These are phyloP conservation scores for Petroica traversi DNA, from an alignment of 2,113 vertebrate genomes.

Conservation along the genomic window DNA sequence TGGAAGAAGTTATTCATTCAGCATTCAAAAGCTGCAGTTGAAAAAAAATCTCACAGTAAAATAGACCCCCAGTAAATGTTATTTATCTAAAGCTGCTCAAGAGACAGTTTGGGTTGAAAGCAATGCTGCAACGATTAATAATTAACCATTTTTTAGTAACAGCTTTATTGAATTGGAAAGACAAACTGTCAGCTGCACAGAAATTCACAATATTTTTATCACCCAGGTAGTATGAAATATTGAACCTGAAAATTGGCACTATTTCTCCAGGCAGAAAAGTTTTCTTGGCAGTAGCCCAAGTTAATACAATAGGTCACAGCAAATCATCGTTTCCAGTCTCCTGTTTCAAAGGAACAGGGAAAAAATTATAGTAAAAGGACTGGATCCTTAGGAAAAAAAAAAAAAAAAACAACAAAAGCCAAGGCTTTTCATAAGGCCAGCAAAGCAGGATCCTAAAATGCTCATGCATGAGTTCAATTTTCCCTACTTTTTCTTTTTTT, in stretches of 20 bases:
- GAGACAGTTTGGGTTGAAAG: not conserved
- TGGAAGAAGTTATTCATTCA: not conserved
- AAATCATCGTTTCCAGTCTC: not conserved
- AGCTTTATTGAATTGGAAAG: constrained; percentile 1
- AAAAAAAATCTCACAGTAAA: not conserved
- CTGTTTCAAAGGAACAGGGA: not conserved
- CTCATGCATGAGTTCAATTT: not conserved
- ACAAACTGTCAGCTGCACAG: not conserved
- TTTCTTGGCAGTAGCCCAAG: constrained; percentile 5
- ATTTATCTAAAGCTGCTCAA: not conserved
- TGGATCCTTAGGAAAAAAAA: not conserved
- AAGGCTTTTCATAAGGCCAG: not conserved
- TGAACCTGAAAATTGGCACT: constrained; percentile 20
- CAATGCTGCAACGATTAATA: not conserved
- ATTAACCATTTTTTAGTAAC: not conserved
- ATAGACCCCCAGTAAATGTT: not conserved
- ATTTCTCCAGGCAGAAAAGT: constrained; percentile 29
- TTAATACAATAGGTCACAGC: constrained; percentile 18
- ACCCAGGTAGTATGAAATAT: not conserved
- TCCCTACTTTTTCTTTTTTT: not conserved
- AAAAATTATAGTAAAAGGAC: not conserved
- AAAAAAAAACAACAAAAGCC: not conserved
- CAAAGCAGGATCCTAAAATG: not conserved
- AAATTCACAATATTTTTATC: constrained; percentile 20
- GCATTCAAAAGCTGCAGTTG: not conserved